A percentile compares a stretch with the other conserved stretches of the same genome.
These are phyloP conservation scores for Tenebrosternarchus preto DNA, from an alignment of 2,113 vertebrate species.

Conservation along the genomic window DNA sequence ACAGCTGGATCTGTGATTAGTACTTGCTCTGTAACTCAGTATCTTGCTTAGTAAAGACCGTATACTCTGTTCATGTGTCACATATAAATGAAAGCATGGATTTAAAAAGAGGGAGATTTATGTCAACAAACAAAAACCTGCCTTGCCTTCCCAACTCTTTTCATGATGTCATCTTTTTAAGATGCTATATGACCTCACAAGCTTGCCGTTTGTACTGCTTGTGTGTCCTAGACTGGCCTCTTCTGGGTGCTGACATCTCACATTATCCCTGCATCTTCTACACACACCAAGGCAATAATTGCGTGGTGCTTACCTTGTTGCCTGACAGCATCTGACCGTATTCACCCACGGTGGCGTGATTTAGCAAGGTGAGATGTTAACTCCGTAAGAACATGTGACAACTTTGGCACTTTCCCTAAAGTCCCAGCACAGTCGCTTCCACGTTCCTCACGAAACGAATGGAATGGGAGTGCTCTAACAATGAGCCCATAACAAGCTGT, in stretches of 20 bases:
- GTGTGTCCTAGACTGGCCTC: constrained; percentile 35
- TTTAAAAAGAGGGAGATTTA: no score
- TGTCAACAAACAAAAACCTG: no score
- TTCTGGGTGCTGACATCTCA: constrained; percentile 29
- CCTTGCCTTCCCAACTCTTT: no score
- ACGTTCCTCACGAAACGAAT: constrained; percentile 35
- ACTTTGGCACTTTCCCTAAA: constrained; percentile 56
- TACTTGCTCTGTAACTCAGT: no score
- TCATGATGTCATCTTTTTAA: neutral
- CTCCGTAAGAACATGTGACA: constrained; percentile 56
- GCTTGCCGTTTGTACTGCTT: constrained; percentile 1
- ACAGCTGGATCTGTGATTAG: no score
- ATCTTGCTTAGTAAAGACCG: no score
- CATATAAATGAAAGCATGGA: no score
- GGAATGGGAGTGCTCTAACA: constrained; percentile 50
- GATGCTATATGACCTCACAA: constrained; percentile 16
- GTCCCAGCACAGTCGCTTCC: constrained; percentile 43
- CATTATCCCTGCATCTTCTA: constrained; percentile 41
- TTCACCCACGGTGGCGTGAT: constrained; percentile 48
- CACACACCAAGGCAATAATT: constrained; percentile 45
- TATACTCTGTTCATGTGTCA: no score
- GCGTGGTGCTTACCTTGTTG: constrained; percentile 50
- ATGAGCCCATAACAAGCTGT: constrained; percentile 58
- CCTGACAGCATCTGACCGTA: constrained; percentile 53
- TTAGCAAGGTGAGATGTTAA: constrained; percentile 57